A percentile compares a stretch with the other conserved stretches of the same genome.
phyloP scores from a whole-genome alignment of 1,140 invertebrate genomes.

The Brachionus asplanchnoidis region DNA sequence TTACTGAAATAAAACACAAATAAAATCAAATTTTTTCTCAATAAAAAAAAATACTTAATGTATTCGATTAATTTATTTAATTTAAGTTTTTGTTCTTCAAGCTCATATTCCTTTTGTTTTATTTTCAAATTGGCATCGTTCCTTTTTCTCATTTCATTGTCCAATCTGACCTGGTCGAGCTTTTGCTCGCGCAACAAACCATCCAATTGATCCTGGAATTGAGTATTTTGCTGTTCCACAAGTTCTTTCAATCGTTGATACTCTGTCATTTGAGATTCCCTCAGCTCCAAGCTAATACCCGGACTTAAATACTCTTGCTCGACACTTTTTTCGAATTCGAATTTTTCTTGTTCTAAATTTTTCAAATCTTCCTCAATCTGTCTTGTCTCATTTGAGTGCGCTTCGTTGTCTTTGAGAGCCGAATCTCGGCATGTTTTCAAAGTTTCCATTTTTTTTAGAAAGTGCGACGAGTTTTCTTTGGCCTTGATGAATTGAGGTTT shows the following conservation, averaged over 20 bases:
- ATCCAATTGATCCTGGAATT: conserved; percentile 83
- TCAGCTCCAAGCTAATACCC: conserved; percentile 81
- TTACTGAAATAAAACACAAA: too few species aligned
- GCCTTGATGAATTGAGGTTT: conserved; percentile 90
- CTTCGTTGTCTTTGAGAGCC: conserved; percentile 81
- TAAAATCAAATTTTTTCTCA: too few species aligned
- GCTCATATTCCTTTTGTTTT: conserved; percentile 82
- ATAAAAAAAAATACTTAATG: conserved; percentile 68
- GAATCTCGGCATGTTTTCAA: conserved; percentile 63
- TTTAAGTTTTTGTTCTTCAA: conserved; percentile 84
- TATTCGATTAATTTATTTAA: conserved; percentile 91
- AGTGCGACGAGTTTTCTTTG: conserved; percentile 89
- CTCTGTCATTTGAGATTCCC: conserved; percentile 85
- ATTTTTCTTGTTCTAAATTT: conserved; percentile 73
- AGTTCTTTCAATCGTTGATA: conserved; percentile 93
- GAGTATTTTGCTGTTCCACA: conserved; percentile 81
- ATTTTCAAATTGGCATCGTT: conserved; percentile 82
- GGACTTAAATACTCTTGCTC: conserved; percentile 76
- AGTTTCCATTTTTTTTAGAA: conserved; percentile 86
- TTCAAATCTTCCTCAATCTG: conserved; percentile 77
- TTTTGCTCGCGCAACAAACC: conserved; percentile 95
- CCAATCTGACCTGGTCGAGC: conserved; percentile 84
- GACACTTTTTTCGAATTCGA: conserved; percentile 76
- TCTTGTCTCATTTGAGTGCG: conserved; percentile 76
- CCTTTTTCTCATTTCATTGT: conserved; percentile 81